Conservation (phyloP, 2,888 invertebrate genomes). For the Rhyacophila evoluta region DNA sequence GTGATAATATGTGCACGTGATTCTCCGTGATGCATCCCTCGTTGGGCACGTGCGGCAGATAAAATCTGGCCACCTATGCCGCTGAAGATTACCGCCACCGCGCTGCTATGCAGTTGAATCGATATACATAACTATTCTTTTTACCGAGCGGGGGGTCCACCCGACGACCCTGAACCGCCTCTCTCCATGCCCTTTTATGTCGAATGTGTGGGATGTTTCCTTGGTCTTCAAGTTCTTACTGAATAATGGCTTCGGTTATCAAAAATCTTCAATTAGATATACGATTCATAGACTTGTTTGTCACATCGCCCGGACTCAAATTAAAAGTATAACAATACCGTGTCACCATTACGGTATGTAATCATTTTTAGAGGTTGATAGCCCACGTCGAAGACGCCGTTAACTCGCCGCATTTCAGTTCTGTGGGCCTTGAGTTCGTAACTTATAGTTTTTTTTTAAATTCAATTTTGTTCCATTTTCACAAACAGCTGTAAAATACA, state of each 20-base stretch:
- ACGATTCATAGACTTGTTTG: too few relatives aligned
- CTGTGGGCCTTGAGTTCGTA: too few relatives aligned
- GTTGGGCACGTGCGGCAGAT: slow-evolving; percentile 11
- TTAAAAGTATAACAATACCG: too few relatives aligned
- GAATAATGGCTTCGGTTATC: background rate
- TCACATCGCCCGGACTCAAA: too few relatives aligned
- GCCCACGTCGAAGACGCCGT: too few relatives aligned
- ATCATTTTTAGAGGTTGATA: too few relatives aligned
- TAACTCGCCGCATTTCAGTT: too few relatives aligned
- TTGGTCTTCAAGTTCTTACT: background rate
- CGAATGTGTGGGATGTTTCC: background rate
- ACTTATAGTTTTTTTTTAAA: too few relatives aligned
- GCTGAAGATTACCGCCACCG: slow-evolving; percentile 27
- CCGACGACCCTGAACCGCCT: background rate
- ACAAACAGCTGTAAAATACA: too few relatives aligned
- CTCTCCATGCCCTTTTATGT: background rate
- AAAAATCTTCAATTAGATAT: background rate
- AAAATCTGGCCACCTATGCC: slow-evolving; percentile 38
- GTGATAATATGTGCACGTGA: background rate
- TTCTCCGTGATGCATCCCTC: background rate
- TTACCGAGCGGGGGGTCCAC: background rate
- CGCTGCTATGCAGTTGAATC: background rate
- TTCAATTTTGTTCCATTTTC: too few relatives aligned
- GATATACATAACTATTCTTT: slow-evolving; percentile 7
- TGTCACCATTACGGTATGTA: too few relatives aligned